Evolutionary conservation across 2,888 invertebrate genomes (phyloP).

Genomic region (Leucophora obtusa): DNA sequence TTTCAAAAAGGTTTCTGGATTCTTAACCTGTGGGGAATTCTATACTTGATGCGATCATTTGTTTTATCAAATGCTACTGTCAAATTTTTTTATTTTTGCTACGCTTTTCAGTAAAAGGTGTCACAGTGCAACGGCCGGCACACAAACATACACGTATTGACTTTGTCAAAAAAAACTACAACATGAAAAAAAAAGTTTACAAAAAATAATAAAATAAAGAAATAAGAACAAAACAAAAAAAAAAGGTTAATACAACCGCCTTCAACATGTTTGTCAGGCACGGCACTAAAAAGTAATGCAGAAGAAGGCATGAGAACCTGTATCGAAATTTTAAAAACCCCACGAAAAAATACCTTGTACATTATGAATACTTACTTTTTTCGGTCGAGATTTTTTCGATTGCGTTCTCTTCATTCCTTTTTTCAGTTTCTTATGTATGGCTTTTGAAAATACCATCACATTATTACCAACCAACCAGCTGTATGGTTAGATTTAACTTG

Average conservation of each 20-base stretch:
- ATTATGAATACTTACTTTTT: slow-evolving; percentile 31
- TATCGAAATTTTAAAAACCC: slow-evolving; percentile 40
- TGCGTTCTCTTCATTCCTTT: slow-evolving; percentile 21
- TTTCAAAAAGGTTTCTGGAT: too few species aligned
- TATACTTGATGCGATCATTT: too few species aligned
- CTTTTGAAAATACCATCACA: slow-evolving; percentile 22
- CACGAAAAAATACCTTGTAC: slow-evolving; percentile 34
- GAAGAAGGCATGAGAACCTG: slow-evolving; percentile 59
- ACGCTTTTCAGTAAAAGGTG: too few species aligned
- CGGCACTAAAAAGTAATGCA: slow-evolving; percentile 18
- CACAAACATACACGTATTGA: slow-evolving; percentile 38
- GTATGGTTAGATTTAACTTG: slow-evolving; percentile 42
- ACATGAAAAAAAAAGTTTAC: slow-evolving; percentile 38
- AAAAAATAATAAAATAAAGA: slow-evolving; percentile 31
- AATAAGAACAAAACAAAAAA: slow-evolving; percentile 19
- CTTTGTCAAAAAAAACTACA: slow-evolving; percentile 45
- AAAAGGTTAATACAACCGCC: slow-evolving; percentile 52
- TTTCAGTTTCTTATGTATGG: slow-evolving; percentile 4
- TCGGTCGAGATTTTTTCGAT: slow-evolving; percentile 21
- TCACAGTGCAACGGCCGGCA: too few species aligned
- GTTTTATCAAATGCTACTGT: too few species aligned
- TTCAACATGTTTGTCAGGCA: slow-evolving; percentile 41
- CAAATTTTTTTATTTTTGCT: too few species aligned
- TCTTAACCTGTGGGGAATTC: too few species aligned
- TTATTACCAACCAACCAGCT: slow-evolving; percentile 44